Conservation (phyloP, 2,113 vertebrate species). For the Strix uralensis region DNA sequence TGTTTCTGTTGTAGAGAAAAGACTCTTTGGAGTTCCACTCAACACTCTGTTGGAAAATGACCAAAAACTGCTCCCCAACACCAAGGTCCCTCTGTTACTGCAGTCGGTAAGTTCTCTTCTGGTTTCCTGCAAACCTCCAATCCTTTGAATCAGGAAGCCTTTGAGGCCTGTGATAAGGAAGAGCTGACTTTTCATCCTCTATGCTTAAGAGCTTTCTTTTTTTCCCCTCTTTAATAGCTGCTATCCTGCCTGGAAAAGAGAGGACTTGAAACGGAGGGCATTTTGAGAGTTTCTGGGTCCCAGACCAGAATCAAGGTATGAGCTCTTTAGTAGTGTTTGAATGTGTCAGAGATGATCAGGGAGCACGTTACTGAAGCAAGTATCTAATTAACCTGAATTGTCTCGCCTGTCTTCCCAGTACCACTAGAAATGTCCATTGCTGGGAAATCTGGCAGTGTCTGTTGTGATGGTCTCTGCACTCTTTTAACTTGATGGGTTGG, state of each 20-base stretch:
- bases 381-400: not conserved
- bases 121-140: not conserved
- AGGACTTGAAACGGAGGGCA: slow-evolving; percentile 87
- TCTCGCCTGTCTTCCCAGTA: not conserved
- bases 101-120: slow-evolving; percentile 75
- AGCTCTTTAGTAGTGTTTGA: not conserved
- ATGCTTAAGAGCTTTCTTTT: not conserved
- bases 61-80: slow-evolving; percentile 78
- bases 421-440: accelerated
- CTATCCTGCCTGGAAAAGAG: slow-evolving; percentile 88
- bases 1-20: slow-evolving; percentile 74
- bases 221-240: slow-evolving; percentile 70
- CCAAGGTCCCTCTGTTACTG: slow-evolving; percentile 82
- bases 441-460: not conserved
- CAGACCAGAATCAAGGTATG: slow-evolving; percentile 89
- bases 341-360: not conserved
- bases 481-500: not conserved
- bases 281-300: slow-evolving; percentile 88
- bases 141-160: not conserved
- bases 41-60: slow-evolving; percentile 84
- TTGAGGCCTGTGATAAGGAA: not conserved
- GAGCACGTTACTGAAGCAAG: not conserved
- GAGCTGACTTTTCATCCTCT: not conserved
- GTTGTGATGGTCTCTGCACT: not conserved
- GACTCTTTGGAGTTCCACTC: slow-evolving; percentile 85